A percentile compares a stretch with the other conserved stretches of the same genome.
These are phyloP conservation scores for Scelioninae gen. 1 DNA, from an alignment of 2,888 invertebrate species.

Conservation along the genomic window DNA sequence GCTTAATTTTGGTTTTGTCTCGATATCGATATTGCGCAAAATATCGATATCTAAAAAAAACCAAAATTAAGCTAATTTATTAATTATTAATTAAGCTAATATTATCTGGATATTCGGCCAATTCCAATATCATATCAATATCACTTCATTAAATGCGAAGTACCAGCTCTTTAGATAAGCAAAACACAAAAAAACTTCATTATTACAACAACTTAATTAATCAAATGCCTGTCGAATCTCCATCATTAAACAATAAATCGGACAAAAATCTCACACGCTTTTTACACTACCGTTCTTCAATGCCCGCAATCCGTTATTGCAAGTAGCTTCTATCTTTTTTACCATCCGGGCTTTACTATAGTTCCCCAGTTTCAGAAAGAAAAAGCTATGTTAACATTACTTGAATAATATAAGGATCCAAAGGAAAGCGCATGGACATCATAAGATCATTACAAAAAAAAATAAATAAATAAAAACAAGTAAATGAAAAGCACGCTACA, in stretches of 20 bases:
- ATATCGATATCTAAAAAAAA: no score
- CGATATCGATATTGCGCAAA: no score
- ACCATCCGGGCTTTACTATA: background rate
- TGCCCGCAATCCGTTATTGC: conserved; percentile 5
- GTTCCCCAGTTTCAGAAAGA: background rate
- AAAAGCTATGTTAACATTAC: background rate
- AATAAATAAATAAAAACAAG: no score
- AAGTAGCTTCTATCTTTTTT: conserved; percentile 4
- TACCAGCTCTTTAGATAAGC: background rate
- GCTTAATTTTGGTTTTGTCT: no score
- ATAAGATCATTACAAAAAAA: no score
- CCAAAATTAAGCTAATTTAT: no score
- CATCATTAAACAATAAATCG: background rate
- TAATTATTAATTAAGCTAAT: no score
- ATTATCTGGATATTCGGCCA: no score
- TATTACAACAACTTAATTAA: background rate
- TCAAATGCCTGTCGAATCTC: background rate
- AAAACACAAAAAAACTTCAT: background rate
- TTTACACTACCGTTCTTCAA: background rate
- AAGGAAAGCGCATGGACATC: background rate
- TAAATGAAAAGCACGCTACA: background rate
- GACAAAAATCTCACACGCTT: background rate
- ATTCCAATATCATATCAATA: no score
- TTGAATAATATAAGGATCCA: background rate
- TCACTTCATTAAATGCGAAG: background rate